Evolutionary conservation across 2,113 vertebrate species (phyloP), one percentile per base, ranked within the genome.

Genomic region (Dicentrarchus labrax): DNA sequence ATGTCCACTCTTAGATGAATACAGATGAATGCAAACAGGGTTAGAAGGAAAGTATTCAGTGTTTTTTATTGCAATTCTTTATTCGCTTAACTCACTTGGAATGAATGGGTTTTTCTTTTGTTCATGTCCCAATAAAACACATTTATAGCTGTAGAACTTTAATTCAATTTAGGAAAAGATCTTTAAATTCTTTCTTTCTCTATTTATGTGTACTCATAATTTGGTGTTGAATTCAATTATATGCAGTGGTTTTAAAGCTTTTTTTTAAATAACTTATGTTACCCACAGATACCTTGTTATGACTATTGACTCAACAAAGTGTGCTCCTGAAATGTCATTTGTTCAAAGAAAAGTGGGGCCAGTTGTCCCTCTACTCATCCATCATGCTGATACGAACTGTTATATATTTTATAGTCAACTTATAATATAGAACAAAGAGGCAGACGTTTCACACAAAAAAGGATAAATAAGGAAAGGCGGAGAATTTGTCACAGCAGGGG

Each of bases 41-140:
- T 53, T 54, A 30, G 62, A 57, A 47, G 57, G 43, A 54, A 43
- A 5, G 36, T 15, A 64, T 83, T 87, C 41, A 72, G 47, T 41
- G 15, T 80, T 56, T 75, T 74, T 86, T 67, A 65, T 53, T 72
- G 73, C 24, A 1, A 50, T 51, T 66, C 56, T 78, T 76, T 61
- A 43, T 68, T 67, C 45, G 43, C 60, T 60, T 43, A 61, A 71
- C 36, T n/a, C 22, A 1, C 43, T 53, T 11, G n/a, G 53, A 43
- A 81, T 75, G 60, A 57, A 70, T 76, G 16, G 51, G n/a, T 15
- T 77, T 45, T 16, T 8, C 9, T 38, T 70, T 48, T 56, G 16
- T 62, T 56, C 13, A 8, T 57, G 21, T 61, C 22, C 45, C 59
- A 56, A 30, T 83, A 61, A 80, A 80, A 82, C 30, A 60, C 16